Evolutionary conservation across 2,888 invertebrate genomes (phyloP).

Genomic region (Ethmia dodecea): DNA sequence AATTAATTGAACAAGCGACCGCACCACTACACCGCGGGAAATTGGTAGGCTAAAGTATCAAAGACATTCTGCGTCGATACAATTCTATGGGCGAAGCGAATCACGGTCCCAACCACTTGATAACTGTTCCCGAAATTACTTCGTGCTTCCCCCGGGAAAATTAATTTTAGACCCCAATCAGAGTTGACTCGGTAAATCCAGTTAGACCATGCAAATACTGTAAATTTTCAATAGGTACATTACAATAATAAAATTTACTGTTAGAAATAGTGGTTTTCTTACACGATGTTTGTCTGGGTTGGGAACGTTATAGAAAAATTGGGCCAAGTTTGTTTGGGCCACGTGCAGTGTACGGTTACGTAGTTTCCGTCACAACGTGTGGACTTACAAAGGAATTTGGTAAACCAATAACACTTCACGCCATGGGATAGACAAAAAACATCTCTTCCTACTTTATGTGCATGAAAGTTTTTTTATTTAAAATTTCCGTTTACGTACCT

Average conservation of each 20-base stretch:
- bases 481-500: too few species aligned
- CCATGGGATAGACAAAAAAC: too few species aligned
- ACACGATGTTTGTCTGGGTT: too few species aligned
- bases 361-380: too few species aligned
- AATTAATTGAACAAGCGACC: not conserved
- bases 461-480: too few species aligned
- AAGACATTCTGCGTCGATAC: not conserved
- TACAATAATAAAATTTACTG: not conserved
- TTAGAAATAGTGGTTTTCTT: not conserved
- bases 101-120: constrained; percentile 36
- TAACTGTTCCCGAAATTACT: constrained; percentile 47
- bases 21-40: not conserved
- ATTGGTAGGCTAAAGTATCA: not conserved
- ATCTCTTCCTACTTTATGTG: too few species aligned
- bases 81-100: not conserved
- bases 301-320: too few species aligned
- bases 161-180: constrained; percentile 61
- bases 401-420: too few species aligned
- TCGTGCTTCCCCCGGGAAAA: constrained; percentile 43
- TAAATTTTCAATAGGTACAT: not conserved
- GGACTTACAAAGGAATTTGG: too few species aligned
- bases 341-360: too few species aligned
- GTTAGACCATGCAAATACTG: not conserved
- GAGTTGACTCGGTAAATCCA: constrained; percentile 31
- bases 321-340: too few species aligned